Conservation (phyloP, 2,797 vertebrate genomes). For the Arnoldichthys spilopterus region DNA sequence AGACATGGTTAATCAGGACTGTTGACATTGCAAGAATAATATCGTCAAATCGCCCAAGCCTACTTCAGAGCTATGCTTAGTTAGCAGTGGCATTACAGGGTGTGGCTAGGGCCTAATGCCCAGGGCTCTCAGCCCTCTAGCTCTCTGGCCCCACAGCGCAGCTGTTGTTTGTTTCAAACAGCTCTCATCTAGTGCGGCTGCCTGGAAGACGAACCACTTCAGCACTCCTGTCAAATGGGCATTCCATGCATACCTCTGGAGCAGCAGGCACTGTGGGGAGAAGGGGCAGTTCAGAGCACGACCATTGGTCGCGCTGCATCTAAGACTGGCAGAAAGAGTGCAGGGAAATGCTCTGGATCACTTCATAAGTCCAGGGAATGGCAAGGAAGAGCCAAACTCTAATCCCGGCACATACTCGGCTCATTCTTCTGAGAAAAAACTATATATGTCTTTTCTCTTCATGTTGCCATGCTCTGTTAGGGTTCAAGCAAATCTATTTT, state of each 20-base stretch:
- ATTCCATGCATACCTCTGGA: conserved; percentile 74
- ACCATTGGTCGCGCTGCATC: conserved; percentile 58
- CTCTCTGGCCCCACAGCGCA: conserved; percentile 67
- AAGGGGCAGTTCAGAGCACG: conserved; percentile 60
- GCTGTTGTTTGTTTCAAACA: conserved; percentile 81
- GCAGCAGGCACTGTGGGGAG: conserved; percentile 63
- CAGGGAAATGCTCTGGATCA: conserved; percentile 46
- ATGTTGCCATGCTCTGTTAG: conserved; percentile 37
- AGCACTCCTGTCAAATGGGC: conserved; percentile 72
- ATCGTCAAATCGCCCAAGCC: not conserved
- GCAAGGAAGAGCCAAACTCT: conserved; percentile 34
- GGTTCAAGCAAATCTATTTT: conserved; percentile 46
- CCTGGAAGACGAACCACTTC: conserved; percentile 65
- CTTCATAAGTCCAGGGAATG: conserved; percentile 47
- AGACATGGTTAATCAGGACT: not conserved
- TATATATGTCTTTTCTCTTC: conserved; percentile 31
- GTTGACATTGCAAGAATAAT: not conserved
- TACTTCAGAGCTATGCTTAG: conserved; percentile 27
- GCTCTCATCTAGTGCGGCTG: conserved; percentile 61
- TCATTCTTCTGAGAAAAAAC: conserved; percentile 30
- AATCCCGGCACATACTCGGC: conserved; percentile 35
- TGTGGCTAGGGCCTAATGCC: conserved; percentile 58
- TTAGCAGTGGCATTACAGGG: conserved; percentile 58
- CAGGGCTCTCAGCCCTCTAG: conserved; percentile 65
- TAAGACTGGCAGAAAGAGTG: conserved; percentile 31